These are phyloP conservation scores for Coenonympha glycerion DNA, from an alignment of 2,888 invertebrate species.

Conservation along the genomic window DNA sequence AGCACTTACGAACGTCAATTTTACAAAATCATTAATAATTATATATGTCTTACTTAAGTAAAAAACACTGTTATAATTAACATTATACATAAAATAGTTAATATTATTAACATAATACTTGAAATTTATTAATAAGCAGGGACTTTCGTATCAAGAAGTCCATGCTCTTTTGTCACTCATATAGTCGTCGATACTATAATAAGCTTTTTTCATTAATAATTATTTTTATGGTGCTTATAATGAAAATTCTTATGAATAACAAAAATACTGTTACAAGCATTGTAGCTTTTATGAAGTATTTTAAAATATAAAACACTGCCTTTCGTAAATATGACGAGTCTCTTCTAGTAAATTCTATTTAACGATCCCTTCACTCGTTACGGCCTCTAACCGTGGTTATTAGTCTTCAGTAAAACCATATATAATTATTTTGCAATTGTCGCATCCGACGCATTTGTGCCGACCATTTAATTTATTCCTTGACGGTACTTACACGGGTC, in stretches of 20 bases:
- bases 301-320: slow-evolving; percentile 6
- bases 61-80: too few relatives aligned
- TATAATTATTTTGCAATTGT: slow-evolving; percentile 33
- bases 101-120: too few relatives aligned
- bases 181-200: too few relatives aligned
- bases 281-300: slow-evolving; percentile 10
- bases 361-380: slow-evolving; percentile 18
- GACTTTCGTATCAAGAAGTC: too few relatives aligned
- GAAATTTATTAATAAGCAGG: too few relatives aligned
- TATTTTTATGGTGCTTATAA: neutral
- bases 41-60: too few relatives aligned
- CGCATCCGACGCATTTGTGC: slow-evolving; percentile 32
- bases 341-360: slow-evolving; percentile 16
- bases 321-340: slow-evolving; percentile 11
- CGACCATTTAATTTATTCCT: slow-evolving; percentile 35
- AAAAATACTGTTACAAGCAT: slow-evolving; percentile 3
- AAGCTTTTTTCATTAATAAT: too few relatives aligned
- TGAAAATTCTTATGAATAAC: neutral
- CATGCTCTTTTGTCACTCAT: too few relatives aligned
- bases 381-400: slow-evolving; percentile 22
- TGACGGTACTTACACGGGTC: slow-evolving; percentile 35
- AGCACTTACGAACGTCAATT: too few relatives aligned
- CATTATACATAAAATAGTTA: too few relatives aligned
- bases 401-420: slow-evolving; percentile 25
- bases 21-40: too few relatives aligned